Base-by-base conservation (phyloP, 2,888 invertebrate species). In the Diploptera punctata region DNA sequence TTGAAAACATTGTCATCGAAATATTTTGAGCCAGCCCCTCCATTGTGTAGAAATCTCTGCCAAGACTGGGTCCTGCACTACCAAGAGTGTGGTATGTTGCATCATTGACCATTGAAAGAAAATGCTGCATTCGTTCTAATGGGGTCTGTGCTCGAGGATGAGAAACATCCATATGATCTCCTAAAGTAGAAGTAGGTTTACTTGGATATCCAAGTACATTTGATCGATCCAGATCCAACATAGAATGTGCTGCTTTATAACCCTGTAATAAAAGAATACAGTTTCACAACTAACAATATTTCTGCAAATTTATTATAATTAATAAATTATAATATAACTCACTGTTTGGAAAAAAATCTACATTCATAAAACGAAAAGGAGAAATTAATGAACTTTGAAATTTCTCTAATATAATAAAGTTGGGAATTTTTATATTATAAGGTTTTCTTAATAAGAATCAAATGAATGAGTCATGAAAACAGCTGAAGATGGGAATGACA, bases 61-160 rank as follows among this genome's bases (percentile, higher is more conserved):
- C 94, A n/a, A 97, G 86, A 5, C 92, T 90, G 18, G 88, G 87
- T 0, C 93, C 93, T 54, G 93, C 89, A 43, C 92, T 91, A 26
- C 93, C 93, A 79, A 94, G 86, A 83, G 93, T 87, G 79, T 93
- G 92, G 79, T 91, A 93, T 79, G 94, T 93, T 77, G 90, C 90
- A 76, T 97, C 96, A 79, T 94, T 93, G 65, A 94, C 85, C 67
- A 89, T 88, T 67, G 90, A 89, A 72, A 97, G 83, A 82, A 94
- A 95, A 74, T 89, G 87, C 80, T 97, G 96, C 94, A 96, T 94
- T 77, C 93, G 88, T 76, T 93, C 91, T 67, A 91, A 84, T 0
- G 94, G 90, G 10, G 74, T 86, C 85, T 16, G 86, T 82, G 67
- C 81, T 80, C 65, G 81, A 76, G 76, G 82, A 62, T 74, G 79